Evolutionary conservation across 2,888 invertebrate genomes (phyloP).

Genomic region (Leucozona laternaria): DNA sequence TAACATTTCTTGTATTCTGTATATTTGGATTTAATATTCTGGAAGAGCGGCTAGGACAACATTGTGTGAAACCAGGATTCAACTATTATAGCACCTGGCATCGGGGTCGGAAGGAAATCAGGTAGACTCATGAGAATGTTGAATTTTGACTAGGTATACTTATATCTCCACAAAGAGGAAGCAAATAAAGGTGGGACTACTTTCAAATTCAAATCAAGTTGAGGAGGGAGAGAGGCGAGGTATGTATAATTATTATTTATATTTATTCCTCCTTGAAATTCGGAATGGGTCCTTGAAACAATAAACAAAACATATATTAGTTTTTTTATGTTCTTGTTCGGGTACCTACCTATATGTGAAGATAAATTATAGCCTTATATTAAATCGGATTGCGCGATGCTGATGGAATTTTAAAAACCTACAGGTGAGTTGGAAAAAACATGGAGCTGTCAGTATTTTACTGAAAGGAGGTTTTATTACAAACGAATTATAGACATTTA

Average conservation of each 20-base stretch:
- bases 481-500: conserved; percentile 9
- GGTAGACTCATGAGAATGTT: not conserved
- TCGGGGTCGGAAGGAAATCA: conserved; percentile 26
- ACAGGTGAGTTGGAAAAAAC: not conserved
- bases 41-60: not conserved
- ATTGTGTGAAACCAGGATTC: conserved; percentile 7
- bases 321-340: not conserved
- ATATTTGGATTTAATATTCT: conserved; percentile 38
- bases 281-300: conserved; percentile 8
- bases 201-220: conserved; percentile 38
- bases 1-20: not conserved
- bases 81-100: conserved; percentile 28
- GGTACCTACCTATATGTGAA: not conserved
- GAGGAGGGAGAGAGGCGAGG: not conserved
- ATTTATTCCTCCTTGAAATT: not conserved
- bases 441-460: not conserved
- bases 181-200: not conserved
- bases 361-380: conserved; percentile 1
- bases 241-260: not conserved
- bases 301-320: conserved; percentile 14
- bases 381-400: not conserved
- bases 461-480: not conserved
- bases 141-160: not conserved
- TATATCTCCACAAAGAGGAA: too few relatives aligned
- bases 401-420: not conserved